Conservation (phyloP, 2,888 invertebrate genomes). For the Tachina grossa region DNA sequence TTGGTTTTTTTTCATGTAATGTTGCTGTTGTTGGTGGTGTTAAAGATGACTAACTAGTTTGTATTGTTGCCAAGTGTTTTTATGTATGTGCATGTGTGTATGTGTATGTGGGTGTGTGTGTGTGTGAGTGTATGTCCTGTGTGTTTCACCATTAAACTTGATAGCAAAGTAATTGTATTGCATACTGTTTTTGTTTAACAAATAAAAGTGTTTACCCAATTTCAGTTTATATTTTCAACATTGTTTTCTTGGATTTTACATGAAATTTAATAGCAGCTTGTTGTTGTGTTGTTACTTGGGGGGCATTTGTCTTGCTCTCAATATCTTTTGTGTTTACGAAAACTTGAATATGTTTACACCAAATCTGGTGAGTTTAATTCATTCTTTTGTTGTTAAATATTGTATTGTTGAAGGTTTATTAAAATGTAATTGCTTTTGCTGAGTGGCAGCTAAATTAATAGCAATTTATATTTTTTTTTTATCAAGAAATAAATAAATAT, state of each 20-base stretch:
- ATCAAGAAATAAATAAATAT: too few relatives aligned
- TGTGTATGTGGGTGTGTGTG: background rate
- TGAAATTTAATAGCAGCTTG: constrained; percentile 35
- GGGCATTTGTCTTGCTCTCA: constrained; percentile 31
- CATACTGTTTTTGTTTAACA: constrained; percentile 45
- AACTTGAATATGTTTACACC: background rate
- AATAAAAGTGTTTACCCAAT: constrained; percentile 23
- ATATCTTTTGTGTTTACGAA: constrained; percentile 20
- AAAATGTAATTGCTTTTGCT: constrained; percentile 48
- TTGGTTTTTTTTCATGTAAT: too few relatives aligned
- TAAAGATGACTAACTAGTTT: constrained; percentile 13
- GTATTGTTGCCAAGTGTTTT: constrained; percentile 3
- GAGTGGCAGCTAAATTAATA: constrained; percentile 14
- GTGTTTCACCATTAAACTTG: constrained; percentile 39
- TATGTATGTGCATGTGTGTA: background rate
- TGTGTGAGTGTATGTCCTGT: constrained; percentile 4
- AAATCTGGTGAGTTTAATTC: background rate
- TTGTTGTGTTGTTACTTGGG: background rate
- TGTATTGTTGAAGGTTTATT: constrained; percentile 46
- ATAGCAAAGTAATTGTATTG: constrained; percentile 60
- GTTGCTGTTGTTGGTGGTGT: background rate
- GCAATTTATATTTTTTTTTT: background rate
- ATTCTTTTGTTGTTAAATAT: constrained; percentile 31
- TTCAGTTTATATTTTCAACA: background rate
- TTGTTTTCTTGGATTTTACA: constrained; percentile 25